phyloP scores from a whole-genome alignment of 1,140 invertebrate genomes.

The Zaprionus inermis region DNA sequence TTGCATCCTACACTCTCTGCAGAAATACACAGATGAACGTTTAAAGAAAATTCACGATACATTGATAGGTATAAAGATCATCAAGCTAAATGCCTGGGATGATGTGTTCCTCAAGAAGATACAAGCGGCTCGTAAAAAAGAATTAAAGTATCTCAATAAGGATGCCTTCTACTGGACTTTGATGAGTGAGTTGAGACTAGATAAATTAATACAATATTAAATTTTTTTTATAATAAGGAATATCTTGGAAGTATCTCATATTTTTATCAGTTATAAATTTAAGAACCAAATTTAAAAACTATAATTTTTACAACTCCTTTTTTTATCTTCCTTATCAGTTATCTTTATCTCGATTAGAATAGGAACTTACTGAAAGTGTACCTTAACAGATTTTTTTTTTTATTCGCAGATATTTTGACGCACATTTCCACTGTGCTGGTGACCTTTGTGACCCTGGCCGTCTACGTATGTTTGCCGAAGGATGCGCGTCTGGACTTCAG shows the following conservation, averaged over 20 bases:
- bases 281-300: too few species aligned
- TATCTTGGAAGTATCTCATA: too few species aligned
- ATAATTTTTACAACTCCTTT: too few species aligned
- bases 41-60: conserved; percentile 91
- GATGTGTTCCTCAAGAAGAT: conserved; percentile 89
- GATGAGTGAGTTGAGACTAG: conserved; percentile 86
- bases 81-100: conserved; percentile 94
- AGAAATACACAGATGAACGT: conserved; percentile 90
- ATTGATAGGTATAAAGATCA: conserved; percentile 91
- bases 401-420: conserved; percentile 85
- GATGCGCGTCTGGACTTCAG: conserved; percentile 85
- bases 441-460: conserved; percentile 89
- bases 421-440: conserved; percentile 90
- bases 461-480: conserved; percentile 85
- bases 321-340: too few species aligned
- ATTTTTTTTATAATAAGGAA: too few species aligned
- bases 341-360: too few species aligned
- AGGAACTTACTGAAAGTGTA: neutral
- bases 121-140: conserved; percentile 87
- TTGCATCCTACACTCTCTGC: neutral
- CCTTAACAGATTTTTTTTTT: neutral
- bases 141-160: conserved; percentile 89
- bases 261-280: too few species aligned
- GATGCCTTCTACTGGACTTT: conserved; percentile 91
- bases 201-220: too few species aligned